Evolutionary conservation across 2,888 invertebrate genomes (phyloP).

Genomic region (Tyria jacobaeae): DNA sequence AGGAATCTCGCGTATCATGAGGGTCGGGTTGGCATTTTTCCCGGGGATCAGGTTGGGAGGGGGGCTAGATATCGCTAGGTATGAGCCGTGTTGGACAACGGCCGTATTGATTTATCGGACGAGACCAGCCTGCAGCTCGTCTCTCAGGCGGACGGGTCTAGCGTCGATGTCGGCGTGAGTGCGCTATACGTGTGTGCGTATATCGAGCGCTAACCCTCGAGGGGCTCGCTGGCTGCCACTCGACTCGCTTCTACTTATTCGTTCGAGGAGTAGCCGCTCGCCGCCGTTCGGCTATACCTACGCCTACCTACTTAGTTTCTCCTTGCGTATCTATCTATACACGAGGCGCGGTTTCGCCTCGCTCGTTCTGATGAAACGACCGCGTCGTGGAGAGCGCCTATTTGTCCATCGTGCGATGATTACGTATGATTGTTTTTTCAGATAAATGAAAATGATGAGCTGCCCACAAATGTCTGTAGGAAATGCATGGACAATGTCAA

Average conservation of each 20-base stretch:
- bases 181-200: slow-evolving; percentile 78
- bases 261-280: slow-evolving; percentile 82
- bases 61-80: slow-evolving; percentile 73
- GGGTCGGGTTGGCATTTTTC: slow-evolving; percentile 81
- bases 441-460: slow-evolving; percentile 88
- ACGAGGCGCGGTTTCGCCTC: slow-evolving; percentile 81
- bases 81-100: slow-evolving; percentile 75
- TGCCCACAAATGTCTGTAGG: slow-evolving; percentile 89
- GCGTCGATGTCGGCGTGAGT: slow-evolving; percentile 83
- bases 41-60: slow-evolving; percentile 80
- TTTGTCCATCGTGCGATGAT: slow-evolving; percentile 75
- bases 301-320: slow-evolving; percentile 85
- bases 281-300: slow-evolving; percentile 78
- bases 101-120: slow-evolving; percentile 85
- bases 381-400: slow-evolving; percentile 71
- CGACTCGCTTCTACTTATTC: slow-evolving; percentile 85
- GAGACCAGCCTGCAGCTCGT: slow-evolving; percentile 83
- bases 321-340: slow-evolving; percentile 79
- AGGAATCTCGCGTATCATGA: slow-evolving; percentile 80
- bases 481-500: slow-evolving; percentile 88
- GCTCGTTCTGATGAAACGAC: slow-evolving; percentile 78
- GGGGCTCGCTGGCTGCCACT: slow-evolving; percentile 84
- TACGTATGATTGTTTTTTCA: slow-evolving; percentile 84
- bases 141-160: slow-evolving; percentile 71
- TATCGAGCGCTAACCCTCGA: slow-evolving; percentile 86